phyloP scores from a whole-genome alignment of 2,888 invertebrate genomes.

The Troides helena region DNA sequence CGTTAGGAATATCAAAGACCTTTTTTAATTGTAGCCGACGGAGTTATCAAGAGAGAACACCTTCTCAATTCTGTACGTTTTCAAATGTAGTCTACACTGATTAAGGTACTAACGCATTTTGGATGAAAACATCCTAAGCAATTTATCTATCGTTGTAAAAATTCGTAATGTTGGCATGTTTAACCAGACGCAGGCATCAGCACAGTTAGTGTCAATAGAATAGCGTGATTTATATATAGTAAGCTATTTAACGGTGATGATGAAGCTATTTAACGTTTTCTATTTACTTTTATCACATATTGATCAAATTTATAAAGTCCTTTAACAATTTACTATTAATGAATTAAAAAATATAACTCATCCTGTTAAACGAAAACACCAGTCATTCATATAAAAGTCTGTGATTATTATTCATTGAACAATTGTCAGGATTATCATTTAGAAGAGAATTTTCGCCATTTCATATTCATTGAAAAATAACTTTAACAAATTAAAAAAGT shows the following conservation, averaged over 20 bases:
- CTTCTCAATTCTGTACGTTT: too few relatives aligned
- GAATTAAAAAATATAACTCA: neutral
- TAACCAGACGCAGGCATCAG: neutral
- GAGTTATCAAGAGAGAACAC: too few relatives aligned
- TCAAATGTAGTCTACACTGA: too few relatives aligned
- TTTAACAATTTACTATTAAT: constrained; percentile 4
- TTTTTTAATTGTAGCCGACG: too few relatives aligned
- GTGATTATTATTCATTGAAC: constrained; percentile 25
- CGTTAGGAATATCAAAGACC: too few relatives aligned
- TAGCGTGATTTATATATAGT: constrained; percentile 11
- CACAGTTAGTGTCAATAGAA: constrained; percentile 5
- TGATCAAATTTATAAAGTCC: constrained; percentile 4
- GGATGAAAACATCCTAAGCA: too few relatives aligned
- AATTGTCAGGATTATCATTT: constrained; percentile 13
- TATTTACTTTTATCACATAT: constrained; percentile 16
- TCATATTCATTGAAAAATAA: neutral
- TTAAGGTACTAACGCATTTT: too few relatives aligned
- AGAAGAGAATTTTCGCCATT: constrained; percentile 8
- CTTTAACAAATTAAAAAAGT: constrained; percentile 15
- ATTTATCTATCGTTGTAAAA: too few relatives aligned
- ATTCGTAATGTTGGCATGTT: neutral
- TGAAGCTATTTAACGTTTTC: constrained; percentile 15
- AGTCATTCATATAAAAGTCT: constrained; percentile 16
- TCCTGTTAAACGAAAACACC: neutral
- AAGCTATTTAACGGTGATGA: constrained; percentile 6